Percentiles rank a stretch among this genome's conserved stretches.
Evolutionary conservation across 2,797 vertebrate genomes (phyloP).

Genomic region (Gymnothorax reevesii): DNA sequence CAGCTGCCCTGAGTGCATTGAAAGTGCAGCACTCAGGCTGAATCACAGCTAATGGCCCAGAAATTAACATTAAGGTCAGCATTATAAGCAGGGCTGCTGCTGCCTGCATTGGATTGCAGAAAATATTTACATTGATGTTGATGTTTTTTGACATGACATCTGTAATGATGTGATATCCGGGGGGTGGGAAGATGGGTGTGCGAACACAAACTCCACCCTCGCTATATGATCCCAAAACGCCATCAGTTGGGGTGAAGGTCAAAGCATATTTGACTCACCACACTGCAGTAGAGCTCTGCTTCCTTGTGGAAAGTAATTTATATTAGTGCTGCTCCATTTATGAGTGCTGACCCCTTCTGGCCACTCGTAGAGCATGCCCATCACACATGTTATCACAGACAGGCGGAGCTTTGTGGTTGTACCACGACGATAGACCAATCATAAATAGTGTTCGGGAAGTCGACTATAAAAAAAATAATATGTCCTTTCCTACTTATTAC

Average conservation of each 20-base stretch:
- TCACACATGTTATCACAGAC: not conserved
- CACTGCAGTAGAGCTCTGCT: not conserved
- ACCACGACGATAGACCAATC: not conserved
- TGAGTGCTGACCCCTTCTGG: not conserved
- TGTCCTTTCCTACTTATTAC: no score
- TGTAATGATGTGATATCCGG: not conserved
- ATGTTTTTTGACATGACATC: not conserved
- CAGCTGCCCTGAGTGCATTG: not conserved
- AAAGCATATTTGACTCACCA: not conserved
- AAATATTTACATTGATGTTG: not conserved
- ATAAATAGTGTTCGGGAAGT: no score
- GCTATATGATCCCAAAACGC: not conserved
- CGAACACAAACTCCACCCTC: not conserved
- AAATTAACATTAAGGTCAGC: not conserved
- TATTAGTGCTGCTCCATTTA: not conserved
- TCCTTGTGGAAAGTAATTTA: not conserved
- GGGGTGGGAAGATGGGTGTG: not conserved
- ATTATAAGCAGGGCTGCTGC: not conserved
- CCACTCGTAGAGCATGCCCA: not conserved
- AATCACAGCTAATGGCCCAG: not conserved
- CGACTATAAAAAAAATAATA: no score
- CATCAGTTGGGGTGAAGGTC: not conserved
- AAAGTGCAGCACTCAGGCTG: not conserved
- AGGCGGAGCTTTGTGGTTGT: not conserved
- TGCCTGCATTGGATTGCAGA: not conserved